Evolutionary conservation across 2,888 invertebrate species (phyloP).

Genomic region (Ochropacha duplaris): DNA sequence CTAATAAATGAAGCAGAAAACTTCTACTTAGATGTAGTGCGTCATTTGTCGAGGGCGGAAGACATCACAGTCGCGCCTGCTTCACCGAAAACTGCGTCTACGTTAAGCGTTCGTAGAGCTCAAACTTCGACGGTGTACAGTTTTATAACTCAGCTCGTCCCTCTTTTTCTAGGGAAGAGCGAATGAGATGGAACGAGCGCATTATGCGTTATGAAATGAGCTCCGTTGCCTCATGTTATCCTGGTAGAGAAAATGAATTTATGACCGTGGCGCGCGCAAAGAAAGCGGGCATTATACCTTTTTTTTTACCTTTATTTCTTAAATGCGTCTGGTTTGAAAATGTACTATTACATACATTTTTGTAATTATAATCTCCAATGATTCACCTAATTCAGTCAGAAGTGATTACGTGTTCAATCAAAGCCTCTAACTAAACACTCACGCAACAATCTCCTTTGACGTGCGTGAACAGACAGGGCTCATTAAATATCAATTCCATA

Average conservation of each 20-base stretch:
- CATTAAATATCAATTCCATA: conserved; percentile 49
- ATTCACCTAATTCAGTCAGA: neutral
- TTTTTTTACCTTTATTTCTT: too few relatives aligned
- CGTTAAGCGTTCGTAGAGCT: conserved; percentile 48
- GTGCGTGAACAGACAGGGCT: conserved; percentile 30
- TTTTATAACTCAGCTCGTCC: conserved; percentile 53
- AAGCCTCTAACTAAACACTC: neutral
- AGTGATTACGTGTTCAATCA: neutral
- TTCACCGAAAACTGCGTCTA: conserved; percentile 58
- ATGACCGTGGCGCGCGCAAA: conserved; percentile 66
- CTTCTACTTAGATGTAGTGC: conserved; percentile 68
- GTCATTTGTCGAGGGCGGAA: conserved; percentile 67
- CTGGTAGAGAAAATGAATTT: conserved; percentile 75
- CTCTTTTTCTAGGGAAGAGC: conserved; percentile 34
- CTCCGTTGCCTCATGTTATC: conserved; percentile 71
- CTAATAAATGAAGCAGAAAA: conserved; percentile 82
- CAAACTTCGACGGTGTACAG: conserved; percentile 52
- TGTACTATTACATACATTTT: neutral
- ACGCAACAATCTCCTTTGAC: conserved; percentile 26
- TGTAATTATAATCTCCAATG: neutral
- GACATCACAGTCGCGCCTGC: conserved; percentile 45
- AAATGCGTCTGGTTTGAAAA: too few relatives aligned
- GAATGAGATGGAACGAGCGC: conserved; percentile 55
- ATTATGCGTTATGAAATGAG: conserved; percentile 80
- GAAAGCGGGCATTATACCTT: conserved; percentile 71